phyloP scores from a whole-genome alignment of 1,140 invertebrate species.

The Pogonognathellus flavescens region DNA sequence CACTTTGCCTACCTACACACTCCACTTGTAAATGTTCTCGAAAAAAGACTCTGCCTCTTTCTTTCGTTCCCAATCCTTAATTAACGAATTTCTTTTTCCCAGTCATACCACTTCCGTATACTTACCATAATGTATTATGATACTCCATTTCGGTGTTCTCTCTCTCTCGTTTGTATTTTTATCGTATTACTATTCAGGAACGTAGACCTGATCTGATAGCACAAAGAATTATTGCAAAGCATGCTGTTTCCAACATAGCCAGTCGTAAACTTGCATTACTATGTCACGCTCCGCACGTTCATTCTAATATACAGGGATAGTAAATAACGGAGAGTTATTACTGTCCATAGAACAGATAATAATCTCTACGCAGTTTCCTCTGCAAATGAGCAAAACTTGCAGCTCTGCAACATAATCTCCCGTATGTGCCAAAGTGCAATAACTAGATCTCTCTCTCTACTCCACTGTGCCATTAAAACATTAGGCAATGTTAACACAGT shows the following conservation, averaged over 20 bases:
- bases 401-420: too few species aligned
- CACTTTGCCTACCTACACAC: slow-evolving; percentile 9
- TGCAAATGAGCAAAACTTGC: too few species aligned
- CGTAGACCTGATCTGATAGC: not conserved
- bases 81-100: slow-evolving; percentile 55
- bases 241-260: not conserved
- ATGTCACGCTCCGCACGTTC: not conserved
- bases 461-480: too few species aligned
- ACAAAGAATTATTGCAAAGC: slow-evolving; percentile 3
- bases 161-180: too few species aligned
- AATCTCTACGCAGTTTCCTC: too few species aligned
- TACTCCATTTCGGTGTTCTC: not conserved
- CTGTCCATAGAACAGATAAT: too few species aligned
- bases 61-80: slow-evolving; percentile 52
- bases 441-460: too few species aligned
- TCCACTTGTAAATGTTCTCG: slow-evolving; percentile 40
- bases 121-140: not conserved
- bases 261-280: slow-evolving; percentile 5
- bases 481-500: too few species aligned
- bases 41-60: not conserved
- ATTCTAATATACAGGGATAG: not conserved
- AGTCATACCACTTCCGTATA: not conserved
- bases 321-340: not conserved
- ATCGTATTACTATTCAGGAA: too few species aligned
- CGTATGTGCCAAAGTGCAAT: too few species aligned